These are phyloP conservation scores for Callorhinus ursinus DNA, from an alignment of 2,113 vertebrate species.

Conservation along the genomic window DNA sequence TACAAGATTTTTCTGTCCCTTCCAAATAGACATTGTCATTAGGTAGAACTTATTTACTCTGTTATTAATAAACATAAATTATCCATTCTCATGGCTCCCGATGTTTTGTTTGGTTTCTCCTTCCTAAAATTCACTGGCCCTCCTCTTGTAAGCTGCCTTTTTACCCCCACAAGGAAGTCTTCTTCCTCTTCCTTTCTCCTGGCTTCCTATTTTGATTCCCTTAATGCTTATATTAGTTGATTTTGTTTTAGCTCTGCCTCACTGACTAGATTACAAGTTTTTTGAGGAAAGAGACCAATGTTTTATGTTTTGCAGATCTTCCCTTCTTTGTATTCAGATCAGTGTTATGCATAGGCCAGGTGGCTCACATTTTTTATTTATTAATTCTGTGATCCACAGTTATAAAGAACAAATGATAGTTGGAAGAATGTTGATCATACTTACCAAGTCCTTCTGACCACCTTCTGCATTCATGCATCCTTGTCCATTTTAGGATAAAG, in stretches of 20 bases:
- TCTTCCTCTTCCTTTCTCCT: neutral
- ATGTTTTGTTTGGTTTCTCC: neutral
- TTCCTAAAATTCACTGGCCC: neutral
- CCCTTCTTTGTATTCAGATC: neutral
- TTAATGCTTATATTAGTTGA: neutral
- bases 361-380: conserved; percentile 38
- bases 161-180: neutral
- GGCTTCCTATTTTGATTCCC: neutral
- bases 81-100: neutral
- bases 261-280: neutral
- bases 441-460: conserved; percentile 66
- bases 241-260: neutral
- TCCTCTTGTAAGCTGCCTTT: neutral
- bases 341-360: neutral
- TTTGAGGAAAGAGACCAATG: neutral
- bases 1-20: neutral
- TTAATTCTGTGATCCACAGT: conserved; percentile 84
- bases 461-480: conserved; percentile 68
- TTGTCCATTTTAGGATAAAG: conserved; percentile 63
- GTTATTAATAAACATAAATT: neutral
- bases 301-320: neutral
- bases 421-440: conserved; percentile 66
- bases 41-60: neutral
- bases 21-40: neutral
- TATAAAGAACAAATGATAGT: conserved; percentile 81